Evolutionary conservation across 2,797 vertebrate species (phyloP), one percentile per base, ranked within the genome.

Genomic region (Hipposideros larvatus): DNA sequence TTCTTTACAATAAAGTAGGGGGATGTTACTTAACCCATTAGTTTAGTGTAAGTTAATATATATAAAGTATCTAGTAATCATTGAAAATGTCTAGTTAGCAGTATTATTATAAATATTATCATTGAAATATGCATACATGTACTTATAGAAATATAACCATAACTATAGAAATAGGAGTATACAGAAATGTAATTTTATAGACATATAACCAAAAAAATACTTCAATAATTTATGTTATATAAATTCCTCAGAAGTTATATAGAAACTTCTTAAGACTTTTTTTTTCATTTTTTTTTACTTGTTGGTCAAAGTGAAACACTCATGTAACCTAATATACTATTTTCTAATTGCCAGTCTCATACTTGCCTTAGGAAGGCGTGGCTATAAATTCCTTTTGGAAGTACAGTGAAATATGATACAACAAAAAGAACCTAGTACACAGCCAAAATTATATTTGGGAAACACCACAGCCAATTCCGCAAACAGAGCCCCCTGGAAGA

Each of bases 401-500:
- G 21, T 53, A 80, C 26, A 93, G 78, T 55, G 28, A 68, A 95
- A 53, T 26, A 79, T 63, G 10, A 46, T 63, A 75, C 10, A 85
- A 86, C n/a, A 77, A 79, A 77, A 68, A 77, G 88, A 63, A 74
- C 48, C 3, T 86, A 71, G 7, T 73, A 80, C 31, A 96, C 96
- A 91, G 65, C 51, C 31, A 1, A 89, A 91, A 96, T 96, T 95
- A 90, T 63, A 96, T 95, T 95, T 96, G 95, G 94, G 83, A 96
- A 63, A 91, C 13, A 89, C 86, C 55, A 92, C 13, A 53, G 41
- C 87, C 59, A 63, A 89, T 84, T 85, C 92, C 51, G 71, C 73
- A 96, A 97, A 95, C 80, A 94, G 65, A 90, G 22, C 15, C 80
- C 46, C 95, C 41, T 90, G 63, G 80, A 90, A 96, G 79, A 96